Percentiles rank a stretch among this genome's conserved stretches.
Conservation (phyloP, 2,113 vertebrate species). For the Ariopsis seemanni region DNA sequence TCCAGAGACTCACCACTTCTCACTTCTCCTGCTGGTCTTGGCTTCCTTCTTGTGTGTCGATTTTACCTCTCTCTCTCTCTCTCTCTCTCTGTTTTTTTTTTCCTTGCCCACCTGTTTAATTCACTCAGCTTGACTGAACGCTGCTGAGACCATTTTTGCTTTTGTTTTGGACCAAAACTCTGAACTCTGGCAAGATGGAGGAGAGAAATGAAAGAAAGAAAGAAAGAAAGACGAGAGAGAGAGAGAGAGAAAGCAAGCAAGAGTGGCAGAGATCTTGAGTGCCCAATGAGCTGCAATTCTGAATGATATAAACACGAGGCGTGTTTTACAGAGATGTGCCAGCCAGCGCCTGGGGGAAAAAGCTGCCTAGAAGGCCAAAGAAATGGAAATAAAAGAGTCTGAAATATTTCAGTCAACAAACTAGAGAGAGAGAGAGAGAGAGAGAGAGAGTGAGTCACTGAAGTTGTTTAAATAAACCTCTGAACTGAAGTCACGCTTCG, state of each 20-base stretch:
- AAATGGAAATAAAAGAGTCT: background rate
- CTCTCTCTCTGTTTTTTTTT: too few species aligned
- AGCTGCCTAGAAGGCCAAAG: background rate
- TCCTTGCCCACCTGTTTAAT: background rate
- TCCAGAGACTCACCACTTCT: constrained; percentile 2
- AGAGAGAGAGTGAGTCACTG: background rate
- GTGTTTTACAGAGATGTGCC: constrained; percentile 13
- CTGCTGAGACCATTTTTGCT: background rate
- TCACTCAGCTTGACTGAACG: background rate
- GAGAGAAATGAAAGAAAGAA: background rate
- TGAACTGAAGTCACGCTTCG: background rate
- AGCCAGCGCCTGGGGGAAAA: constrained; percentile 10
- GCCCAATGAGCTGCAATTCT: constrained; percentile 6
- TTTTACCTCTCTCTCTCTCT: too few species aligned
- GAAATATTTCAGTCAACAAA: background rate
- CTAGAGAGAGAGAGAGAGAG: too few species aligned
- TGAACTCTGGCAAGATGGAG: background rate
- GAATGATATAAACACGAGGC: background rate
- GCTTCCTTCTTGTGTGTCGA: background rate
- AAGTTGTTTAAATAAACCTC: background rate
- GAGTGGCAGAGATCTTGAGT: background rate
- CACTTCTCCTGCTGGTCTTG: background rate
- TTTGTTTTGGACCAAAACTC: background rate
- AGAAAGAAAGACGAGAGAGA: background rate
- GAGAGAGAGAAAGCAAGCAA: background rate